These are phyloP conservation scores for Nyctereutes procyonoides DNA, from an alignment of 2,113 vertebrate species.

Conservation along the genomic window DNA sequence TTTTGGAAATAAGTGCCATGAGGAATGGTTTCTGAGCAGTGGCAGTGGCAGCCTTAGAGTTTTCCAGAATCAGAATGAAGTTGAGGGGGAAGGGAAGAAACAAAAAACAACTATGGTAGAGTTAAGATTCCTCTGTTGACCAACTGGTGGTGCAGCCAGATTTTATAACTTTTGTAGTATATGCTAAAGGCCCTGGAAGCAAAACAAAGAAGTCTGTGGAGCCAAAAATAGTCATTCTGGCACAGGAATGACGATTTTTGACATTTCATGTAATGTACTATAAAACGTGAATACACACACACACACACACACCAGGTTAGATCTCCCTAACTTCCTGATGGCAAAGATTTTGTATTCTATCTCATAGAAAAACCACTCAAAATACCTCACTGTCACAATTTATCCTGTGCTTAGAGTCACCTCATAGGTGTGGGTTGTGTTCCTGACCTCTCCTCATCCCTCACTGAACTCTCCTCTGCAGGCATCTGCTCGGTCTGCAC, in stretches of 20 bases:
- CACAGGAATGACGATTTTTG: not conserved
- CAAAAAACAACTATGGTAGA: not conserved
- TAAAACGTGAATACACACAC: not conserved
- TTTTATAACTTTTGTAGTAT: not conserved
- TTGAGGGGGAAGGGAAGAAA: not conserved
- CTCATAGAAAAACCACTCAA: not conserved
- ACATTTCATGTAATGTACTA: not conserved
- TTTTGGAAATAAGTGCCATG: not conserved
- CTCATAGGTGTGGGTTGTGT: fast-evolving
- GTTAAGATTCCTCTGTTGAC: not conserved
- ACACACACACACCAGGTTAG: not conserved
- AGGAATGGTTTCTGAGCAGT: not conserved
- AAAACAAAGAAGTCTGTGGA: not conserved
- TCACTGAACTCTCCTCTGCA: not conserved
- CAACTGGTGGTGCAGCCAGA: too few relatives aligned
- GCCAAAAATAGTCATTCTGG: not conserved
- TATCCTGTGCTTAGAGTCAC: not conserved
- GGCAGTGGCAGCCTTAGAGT: not conserved
- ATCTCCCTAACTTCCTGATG: not conserved
- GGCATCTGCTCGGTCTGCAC: not conserved
- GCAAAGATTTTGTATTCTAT: not conserved
- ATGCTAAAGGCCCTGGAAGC: not conserved
- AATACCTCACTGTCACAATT: not conserved
- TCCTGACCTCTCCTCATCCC: not conserved
- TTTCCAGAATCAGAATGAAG: not conserved